phyloP scores from a whole-genome alignment of 2,888 invertebrate genomes.

The Sipunculus nudus region DNA sequence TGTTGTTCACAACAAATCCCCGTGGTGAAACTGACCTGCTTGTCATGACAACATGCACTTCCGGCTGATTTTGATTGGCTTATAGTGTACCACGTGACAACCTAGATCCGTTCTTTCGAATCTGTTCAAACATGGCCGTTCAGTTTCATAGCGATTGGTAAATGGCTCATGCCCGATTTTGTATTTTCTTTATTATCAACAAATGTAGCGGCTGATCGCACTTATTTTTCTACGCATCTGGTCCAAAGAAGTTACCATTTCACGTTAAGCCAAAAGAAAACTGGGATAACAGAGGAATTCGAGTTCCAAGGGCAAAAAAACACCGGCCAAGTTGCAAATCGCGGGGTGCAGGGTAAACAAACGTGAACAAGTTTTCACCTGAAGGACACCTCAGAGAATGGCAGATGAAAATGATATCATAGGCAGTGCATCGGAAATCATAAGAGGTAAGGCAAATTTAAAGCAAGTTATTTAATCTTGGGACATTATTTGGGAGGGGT shows the following conservation, averaged over 20 bases:
- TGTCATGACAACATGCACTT: slow-evolving; percentile 59
- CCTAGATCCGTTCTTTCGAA: slow-evolving; percentile 38
- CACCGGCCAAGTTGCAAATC: background rate
- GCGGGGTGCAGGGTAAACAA: slow-evolving; percentile 2
- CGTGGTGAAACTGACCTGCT: slow-evolving; percentile 53
- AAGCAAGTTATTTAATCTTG: too few species aligned
- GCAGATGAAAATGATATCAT: slow-evolving; percentile 65
- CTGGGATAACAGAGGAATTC: background rate
- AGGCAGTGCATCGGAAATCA: slow-evolving; percentile 66
- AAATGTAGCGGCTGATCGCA: too few species aligned
- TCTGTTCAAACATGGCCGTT: slow-evolving; percentile 39
- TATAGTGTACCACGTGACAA: slow-evolving; percentile 26
- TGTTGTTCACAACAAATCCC: slow-evolving; percentile 32
- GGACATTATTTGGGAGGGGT: too few species aligned
- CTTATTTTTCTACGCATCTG: too few species aligned
- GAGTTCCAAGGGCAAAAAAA: background rate
- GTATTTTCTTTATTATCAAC: too few species aligned
- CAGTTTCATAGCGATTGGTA: slow-evolving; percentile 7
- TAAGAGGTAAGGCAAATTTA: slow-evolving; percentile 55
- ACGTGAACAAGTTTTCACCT: slow-evolving; percentile 1
- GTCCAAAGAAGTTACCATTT: background rate
- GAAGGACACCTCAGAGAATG: slow-evolving; percentile 49
- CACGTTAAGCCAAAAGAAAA: background rate
- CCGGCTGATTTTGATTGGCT: slow-evolving; percentile 47
- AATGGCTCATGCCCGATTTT: too few species aligned